A percentile compares a stretch with the other conserved stretches of the same genome.
Conservation (phyloP, 2,797 vertebrate species). For the Lindbergichthys nudifrons region DNA sequence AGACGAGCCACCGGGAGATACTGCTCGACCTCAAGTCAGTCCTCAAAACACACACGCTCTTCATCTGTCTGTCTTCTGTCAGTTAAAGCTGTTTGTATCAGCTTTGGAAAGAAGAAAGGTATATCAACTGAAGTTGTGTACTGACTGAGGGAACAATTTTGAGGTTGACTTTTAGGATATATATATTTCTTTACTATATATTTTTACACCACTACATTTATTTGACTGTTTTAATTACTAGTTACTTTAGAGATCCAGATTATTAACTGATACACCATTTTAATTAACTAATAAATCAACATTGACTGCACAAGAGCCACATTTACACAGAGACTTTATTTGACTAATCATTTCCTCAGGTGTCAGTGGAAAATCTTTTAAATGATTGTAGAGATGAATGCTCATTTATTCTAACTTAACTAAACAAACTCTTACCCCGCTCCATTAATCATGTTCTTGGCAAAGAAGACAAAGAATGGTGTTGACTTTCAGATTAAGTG, state of each 20-base stretch:
- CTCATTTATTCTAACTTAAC: background rate
- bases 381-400: background rate
- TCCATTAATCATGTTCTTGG: background rate
- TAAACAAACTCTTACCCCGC: background rate
- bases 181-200: no score
- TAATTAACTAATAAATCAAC: no score
- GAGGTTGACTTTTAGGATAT: no score
- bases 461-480: background rate
- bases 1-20: constrained; percentile 69
- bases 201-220: no score
- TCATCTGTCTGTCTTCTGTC: constrained; percentile 22
- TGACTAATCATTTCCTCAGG: background rate
- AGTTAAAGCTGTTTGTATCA: constrained; percentile 22
- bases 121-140: background rate
- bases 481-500: no score
- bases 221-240: no score
- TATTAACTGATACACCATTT: no score
- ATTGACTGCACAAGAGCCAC: background rate
- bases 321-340: background rate
- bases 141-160: background rate
- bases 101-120: no score
- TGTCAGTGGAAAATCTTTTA: background rate
- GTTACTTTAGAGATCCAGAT: no score
- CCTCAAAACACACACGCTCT: background rate
- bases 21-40: constrained; percentile 84